Evolutionary conservation across 2,888 invertebrate genomes (phyloP), one percentile per base, ranked within the genome.

Genomic region (Nysson spinosus): DNA sequence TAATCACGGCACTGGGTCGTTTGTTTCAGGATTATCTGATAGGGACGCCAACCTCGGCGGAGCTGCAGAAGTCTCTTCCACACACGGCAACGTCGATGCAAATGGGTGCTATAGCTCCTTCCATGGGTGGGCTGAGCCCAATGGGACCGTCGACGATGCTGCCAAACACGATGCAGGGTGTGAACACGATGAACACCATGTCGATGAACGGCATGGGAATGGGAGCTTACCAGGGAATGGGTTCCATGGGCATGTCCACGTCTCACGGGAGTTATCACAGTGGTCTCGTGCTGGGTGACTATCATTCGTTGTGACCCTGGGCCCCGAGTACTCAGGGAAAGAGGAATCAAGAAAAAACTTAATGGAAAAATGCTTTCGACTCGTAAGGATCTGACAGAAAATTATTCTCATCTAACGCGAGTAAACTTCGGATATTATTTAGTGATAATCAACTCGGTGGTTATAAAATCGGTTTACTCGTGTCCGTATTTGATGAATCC

Each of bases 251-350:
- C 1, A 87, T 87, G 86, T 80, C 86, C n/a, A 75, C 83, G 26
- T 77, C 84, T 4, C 83, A 83, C 64, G 78, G 81, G 22, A 79
- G 83, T 60, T 87, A 87, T 66, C 87, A 86, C 77, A 83, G 85
- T 68, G 83, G 85, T 43, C 79, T 87, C 60, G 87, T 87, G 51
- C 79, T 87, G 69, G 87, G 86, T 39, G 87, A 87, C 44, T 87
- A 85, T 63, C 87, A 87, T 42, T 84, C 87, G 69, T 87, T 87
- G 86, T 87, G 87, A 87, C 86, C 85, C 83, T 86, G 87, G 87
- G 81, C 82, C 75, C 84, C 81, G 71, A 77, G 78, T 62, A 82
- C 72, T 55, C 83, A 84, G 72, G 72, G 78, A 63, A 85, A 85
- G 68, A 83, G 83, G 62, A 84, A 83, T 67, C 84, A 84, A 70